Conservation (phyloP, 2,113 vertebrate species). For the Ranitomeya imitator region DNA sequence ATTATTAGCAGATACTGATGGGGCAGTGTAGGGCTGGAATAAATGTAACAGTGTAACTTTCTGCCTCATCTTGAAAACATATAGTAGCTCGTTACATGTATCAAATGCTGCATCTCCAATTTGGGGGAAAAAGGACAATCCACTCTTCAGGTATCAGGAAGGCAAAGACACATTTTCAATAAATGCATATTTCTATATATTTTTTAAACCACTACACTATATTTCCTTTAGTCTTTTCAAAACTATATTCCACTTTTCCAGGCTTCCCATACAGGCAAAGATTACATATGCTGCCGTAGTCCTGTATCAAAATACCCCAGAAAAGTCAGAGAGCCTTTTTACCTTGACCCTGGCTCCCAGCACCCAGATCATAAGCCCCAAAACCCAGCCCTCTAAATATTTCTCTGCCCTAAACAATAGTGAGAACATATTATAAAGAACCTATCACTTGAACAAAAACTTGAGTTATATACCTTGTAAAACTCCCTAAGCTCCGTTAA, state of each 20-base stretch:
- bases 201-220: too few species aligned
- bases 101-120: not conserved
- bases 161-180: not conserved
- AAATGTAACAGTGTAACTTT: too few species aligned
- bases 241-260: too few species aligned
- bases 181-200: too few species aligned
- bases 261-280: too few species aligned
- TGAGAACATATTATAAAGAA: not conserved
- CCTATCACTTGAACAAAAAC: too few species aligned
- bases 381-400: not conserved
- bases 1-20: not conserved
- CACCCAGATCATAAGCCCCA: not conserved
- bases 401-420: not conserved
- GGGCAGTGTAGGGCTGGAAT: too few species aligned
- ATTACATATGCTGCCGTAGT: not conserved
- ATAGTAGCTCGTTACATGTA: not conserved
- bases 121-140: not conserved
- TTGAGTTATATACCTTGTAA: too few species aligned
- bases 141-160: not conserved
- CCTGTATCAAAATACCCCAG: not conserved
- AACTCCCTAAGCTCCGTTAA: too few species aligned
- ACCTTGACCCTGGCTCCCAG: not conserved
- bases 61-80: too few species aligned
- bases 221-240: too few species aligned
- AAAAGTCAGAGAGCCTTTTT: not conserved